Conservation (phyloP, 2,113 vertebrate species). For the Cynoglossus semilaevis region DNA sequence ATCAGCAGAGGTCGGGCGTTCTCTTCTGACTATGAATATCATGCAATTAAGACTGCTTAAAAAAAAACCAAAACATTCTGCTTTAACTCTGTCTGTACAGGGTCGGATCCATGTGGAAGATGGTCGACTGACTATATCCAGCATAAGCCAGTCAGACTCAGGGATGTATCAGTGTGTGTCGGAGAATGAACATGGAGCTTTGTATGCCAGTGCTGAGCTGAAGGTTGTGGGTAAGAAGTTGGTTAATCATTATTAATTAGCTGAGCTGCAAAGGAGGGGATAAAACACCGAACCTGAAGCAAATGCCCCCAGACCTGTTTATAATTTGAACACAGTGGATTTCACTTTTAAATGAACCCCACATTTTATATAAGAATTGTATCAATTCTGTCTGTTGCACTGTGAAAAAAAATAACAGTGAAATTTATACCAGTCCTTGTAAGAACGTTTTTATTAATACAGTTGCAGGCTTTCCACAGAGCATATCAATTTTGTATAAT, state of each 20-base stretch:
- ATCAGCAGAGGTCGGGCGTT: conserved; percentile 72
- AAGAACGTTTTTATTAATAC: too few relatives aligned
- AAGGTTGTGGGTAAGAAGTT: conserved; percentile 85
- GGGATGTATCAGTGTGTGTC: conserved; percentile 90
- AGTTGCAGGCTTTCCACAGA: too few relatives aligned
- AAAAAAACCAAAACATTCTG: too few relatives aligned
- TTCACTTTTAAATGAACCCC: too few relatives aligned
- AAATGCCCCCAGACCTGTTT: too few relatives aligned
- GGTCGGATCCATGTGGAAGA: conserved; percentile 82
- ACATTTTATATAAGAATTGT: too few relatives aligned
- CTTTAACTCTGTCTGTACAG: conserved; percentile 60
- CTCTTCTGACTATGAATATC: neutral
- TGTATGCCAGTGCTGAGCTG: conserved; percentile 86
- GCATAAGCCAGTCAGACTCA: conserved; percentile 82
- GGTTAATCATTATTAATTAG: conserved; percentile 13
- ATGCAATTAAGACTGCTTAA: too few relatives aligned
- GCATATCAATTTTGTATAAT: too few relatives aligned
- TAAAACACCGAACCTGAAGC: neutral
- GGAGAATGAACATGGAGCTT: conserved; percentile 80
- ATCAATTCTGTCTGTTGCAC: too few relatives aligned
- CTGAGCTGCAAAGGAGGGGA: neutral
- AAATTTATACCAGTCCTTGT: too few relatives aligned
- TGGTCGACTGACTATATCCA: conserved; percentile 79
- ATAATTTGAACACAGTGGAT: too few relatives aligned
- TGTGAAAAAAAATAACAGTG: too few relatives aligned